Base-by-base conservation (phyloP, 2,113 vertebrate genomes). In the Pelusios castaneus region DNA sequence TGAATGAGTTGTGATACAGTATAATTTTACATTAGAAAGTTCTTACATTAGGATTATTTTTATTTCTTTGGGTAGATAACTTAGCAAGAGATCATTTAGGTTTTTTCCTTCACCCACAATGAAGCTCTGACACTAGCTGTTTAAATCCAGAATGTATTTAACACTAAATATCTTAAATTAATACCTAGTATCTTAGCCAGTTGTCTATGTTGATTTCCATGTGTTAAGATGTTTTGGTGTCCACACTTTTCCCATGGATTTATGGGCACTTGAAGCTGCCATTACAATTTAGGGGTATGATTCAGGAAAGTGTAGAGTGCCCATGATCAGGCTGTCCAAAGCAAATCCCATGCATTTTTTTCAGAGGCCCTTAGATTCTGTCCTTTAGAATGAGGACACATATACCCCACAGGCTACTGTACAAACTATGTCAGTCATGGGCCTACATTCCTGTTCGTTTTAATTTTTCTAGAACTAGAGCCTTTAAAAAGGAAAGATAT, bases 1-100 rank as follows among this genome's bases (percentile, higher is more conserved):
- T 93, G 88, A 94, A 90, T 95, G 95, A 95, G 97, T 96, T 88
- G 95, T 94, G 88, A 85, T 85, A 80, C 31, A 89, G 87, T 77
- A 84, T 80, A 94, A 95, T 89, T 97, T 95, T 60, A 58, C 7
- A 9, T 92, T 89, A 93, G 70, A 80, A 95, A 94, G 95, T 47
- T 47, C 47, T 47, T 47, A 47, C 47, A 47, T 73, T 63, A 80
- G 82, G 58, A 90, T 88, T 6, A n/a, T 29, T 77, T 94, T 95
- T 92, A 91, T 94, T 92, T 83, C 80, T 89, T 12, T 82, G 84
- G 58, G 84, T 94, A 87, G 77, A 70, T 87, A 94, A 94, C 29
- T 85, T 88, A 90, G 67, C 47, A 95, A 89, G 90, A 82, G 47
- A 90, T 75, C 88, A 91, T 91, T 41, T 85, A 41, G 52, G 22